Evolutionary conservation across 2,797 vertebrate genomes (phyloP).

Genomic region (Setipinna tenuifilis): DNA sequence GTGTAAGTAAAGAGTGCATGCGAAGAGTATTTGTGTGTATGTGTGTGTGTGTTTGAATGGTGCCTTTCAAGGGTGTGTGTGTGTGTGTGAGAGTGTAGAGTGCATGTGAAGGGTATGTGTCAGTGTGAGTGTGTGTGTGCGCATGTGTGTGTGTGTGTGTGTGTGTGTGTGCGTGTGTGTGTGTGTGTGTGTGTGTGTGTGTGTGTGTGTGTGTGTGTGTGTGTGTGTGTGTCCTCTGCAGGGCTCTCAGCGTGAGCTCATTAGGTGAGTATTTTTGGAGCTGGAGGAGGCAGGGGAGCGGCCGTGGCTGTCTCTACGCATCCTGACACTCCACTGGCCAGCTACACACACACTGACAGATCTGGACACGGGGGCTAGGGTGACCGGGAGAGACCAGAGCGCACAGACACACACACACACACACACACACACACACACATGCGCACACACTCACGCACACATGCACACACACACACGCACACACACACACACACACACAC

Average conservation of each 20-base stretch:
- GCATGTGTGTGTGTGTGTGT: not conserved
- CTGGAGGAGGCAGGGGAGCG: not conserved
- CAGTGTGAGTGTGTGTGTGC: not conserved
- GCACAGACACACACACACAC: not conserved
- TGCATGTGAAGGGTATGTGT: not conserved
- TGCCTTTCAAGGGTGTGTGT: not conserved
- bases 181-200: not conserved
- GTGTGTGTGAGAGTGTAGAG: not conserved
- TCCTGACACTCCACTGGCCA: slow-evolving; percentile 27
- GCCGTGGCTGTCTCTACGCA: not conserved
- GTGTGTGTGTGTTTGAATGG: not conserved
- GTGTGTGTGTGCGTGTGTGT: not conserved
- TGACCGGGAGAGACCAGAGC: slow-evolving; percentile 1
- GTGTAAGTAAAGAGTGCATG: too few species aligned
- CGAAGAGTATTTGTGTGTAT: not conserved
- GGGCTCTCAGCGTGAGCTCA: not conserved
- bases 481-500: too few species aligned
- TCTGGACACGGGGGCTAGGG: not conserved
- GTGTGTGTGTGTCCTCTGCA: not conserved
- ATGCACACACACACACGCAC: too few species aligned
- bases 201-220: slow-evolving; percentile 13
- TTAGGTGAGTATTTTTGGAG: slow-evolving; percentile 21
- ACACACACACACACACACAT: not conserved
- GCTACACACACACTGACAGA: slow-evolving; percentile 21
- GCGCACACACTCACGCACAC: too few species aligned